These are phyloP conservation scores for Drosophila subsilvestris DNA, from an alignment of 2,888 invertebrate genomes.

Conservation along the genomic window DNA sequence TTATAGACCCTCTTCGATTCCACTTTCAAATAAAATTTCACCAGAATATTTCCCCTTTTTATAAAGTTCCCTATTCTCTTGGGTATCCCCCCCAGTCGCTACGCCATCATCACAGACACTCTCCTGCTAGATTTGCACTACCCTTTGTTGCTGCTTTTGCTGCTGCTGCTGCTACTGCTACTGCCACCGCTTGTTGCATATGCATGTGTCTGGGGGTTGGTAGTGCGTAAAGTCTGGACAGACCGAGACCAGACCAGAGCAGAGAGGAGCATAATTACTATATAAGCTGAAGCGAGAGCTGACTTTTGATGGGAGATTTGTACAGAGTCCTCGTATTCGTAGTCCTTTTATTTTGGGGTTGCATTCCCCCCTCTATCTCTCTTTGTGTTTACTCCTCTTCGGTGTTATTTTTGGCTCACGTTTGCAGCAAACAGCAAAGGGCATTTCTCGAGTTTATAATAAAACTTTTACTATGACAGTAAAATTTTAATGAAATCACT, in stretches of 20 bases:
- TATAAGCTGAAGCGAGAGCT: constrained; percentile 54
- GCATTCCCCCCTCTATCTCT: constrained; percentile 1
- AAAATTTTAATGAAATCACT: constrained; percentile 76
- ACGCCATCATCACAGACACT: neutral
- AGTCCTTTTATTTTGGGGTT: constrained; percentile 15
- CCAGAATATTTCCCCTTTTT: too few relatives aligned
- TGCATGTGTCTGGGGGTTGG: constrained; percentile 52
- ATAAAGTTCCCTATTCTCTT: neutral
- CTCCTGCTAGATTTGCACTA: neutral
- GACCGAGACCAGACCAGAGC: constrained; percentile 14
- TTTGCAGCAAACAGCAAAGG: constrained; percentile 38
- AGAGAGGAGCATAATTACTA: constrained; percentile 58
- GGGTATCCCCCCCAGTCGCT: neutral
- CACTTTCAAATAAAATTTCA: too few relatives aligned
- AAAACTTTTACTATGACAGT: constrained; percentile 74
- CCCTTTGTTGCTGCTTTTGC: neutral
- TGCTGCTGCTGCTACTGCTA: constrained; percentile 11
- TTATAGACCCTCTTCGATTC: too few relatives aligned
- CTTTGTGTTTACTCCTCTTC: constrained; percentile 20
- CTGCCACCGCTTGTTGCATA: constrained; percentile 59
- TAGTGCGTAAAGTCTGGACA: constrained; percentile 58
- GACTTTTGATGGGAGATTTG: constrained; percentile 35
- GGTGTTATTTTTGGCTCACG: constrained; percentile 64
- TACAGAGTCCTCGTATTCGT: constrained; percentile 15
- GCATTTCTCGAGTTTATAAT: constrained; percentile 61